Evolutionary conservation across 1,140 invertebrate genomes (phyloP), one percentile per base, ranked within the genome.

Genomic region (Drosophila nikananu): DNA sequence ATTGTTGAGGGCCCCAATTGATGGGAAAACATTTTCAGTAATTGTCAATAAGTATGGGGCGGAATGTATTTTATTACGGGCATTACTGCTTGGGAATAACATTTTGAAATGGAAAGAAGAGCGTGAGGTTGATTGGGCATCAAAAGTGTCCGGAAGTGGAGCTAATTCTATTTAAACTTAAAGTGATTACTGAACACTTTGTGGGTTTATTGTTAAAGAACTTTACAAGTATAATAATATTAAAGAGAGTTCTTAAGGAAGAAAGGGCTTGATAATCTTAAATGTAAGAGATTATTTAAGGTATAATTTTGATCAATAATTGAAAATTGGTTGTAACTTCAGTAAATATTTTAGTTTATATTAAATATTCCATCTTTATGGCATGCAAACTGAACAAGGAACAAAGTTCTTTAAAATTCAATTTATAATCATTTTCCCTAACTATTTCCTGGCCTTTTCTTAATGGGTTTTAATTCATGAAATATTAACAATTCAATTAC

Each of bases 11-110:
- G 12, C 5, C 39, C 44, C 44, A 42, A 73, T 73, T 61, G 68
- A 73, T 61, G 68, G 44, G 19, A 35, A 72, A 73, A 72, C 54
- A 72, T 72, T 72, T 72, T 30, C 66, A 48, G 35, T 41, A 72
- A 71, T 52, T 68, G 49, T 48, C 48, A 48, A 44, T 37, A 55
- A 27, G 21, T 17, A 44, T 30, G 9, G 13, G 13, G 13, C 2
- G 35, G 9, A 70, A 21, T 52, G 21, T n/a, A 8, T 42, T 23
- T 54, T 52, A 21, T 52, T 54, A 44, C 23, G 30, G 21, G 4
- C 64, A 46, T 58, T 58, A 42, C 35, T 10, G 23, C 44, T 35
- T 9, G 25, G 2, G 44, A 44, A 37, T 5, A 10, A 61, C 21
- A 21, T 15, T 25, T 51, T 15, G 12, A 10, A 39, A 41, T 23